Base-by-base conservation (phyloP, 37 sponge, comb jelly and placozoan genomes). In the Sycon ciliatum region DNA sequence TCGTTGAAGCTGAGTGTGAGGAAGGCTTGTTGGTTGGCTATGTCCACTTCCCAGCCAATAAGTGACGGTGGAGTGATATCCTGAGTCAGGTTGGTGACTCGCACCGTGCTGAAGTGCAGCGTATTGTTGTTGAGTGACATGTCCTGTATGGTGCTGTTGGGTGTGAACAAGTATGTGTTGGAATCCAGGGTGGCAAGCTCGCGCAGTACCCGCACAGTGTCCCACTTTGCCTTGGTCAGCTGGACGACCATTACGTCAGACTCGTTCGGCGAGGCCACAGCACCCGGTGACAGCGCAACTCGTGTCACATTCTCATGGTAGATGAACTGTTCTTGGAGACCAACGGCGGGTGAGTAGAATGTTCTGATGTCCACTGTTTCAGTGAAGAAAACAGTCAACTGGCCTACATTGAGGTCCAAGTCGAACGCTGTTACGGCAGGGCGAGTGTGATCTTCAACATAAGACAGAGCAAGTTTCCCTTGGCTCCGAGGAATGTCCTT, bases 1-100 rank as follows among this genome's bases (percentile, higher is more conserved):
- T 92, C 93, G 67, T 92, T 73, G 74, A 92, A 92, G 61, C 76
- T 72, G 35, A 92, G 56, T 18, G 76, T 77, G 9, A 92, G 52
- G 2, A 57, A 56, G 1, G 75, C 84, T 9, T 39, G n/a, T n/a
- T n/a, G n/a, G n/a, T n/a, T 57, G 29, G 76, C 78, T 0, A 92
- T 63, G 62, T 92, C 88, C 11, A 87, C 79, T 11, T 71, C 66
- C 28, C 81, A 73, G 13, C 67, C 20, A 4, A 39, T 24, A 13
- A 87, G 35, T 11, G 11, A 70, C 37, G 93, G 93, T n/a, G 86
- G 89, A 39, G 86, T 88, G 26, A 61, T 35, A 76, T 92, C 93
- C 39, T 36, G 66, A 40, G 78, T 87, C 70, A 80, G 85, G 32
- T 73, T 61, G 0, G 58, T 29, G 5, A 87, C 93, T 22, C 23